Percentiles rank a stretch among this genome's conserved stretches.
Conservation (phyloP, 23 tunicate species). For the Ascidia mentula region DNA sequence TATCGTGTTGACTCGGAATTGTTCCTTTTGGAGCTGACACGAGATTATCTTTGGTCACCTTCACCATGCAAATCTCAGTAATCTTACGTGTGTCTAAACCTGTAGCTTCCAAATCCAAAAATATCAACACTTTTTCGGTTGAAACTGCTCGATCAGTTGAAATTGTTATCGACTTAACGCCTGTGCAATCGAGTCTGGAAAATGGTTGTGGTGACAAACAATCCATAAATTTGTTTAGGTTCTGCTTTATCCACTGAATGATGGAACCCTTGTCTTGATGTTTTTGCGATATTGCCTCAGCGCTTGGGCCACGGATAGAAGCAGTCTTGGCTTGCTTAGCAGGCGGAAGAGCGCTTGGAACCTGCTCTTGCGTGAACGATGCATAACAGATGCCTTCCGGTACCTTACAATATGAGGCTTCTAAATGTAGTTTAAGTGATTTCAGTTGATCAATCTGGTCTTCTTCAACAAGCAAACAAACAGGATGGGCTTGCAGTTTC, state of each 20-base stretch:
- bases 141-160: not conserved
- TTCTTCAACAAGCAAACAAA: not conserved
- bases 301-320: not conserved
- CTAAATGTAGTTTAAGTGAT: not conserved
- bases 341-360: too few relatives aligned
- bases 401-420: not conserved
- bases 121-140: not conserved
- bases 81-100: not conserved
- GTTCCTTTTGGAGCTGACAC: not conserved
- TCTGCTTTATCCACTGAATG: not conserved
- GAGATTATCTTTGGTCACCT: not conserved
- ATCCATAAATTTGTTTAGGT: not conserved
- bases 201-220: not conserved
- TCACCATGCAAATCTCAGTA: not conserved
- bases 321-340: too few relatives aligned
- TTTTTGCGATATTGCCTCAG: too few relatives aligned
- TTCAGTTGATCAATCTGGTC: not conserved
- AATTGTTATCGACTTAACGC: not conserved
- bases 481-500: not conserved
- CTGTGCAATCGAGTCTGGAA: not conserved
- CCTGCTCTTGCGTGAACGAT: too few relatives aligned
- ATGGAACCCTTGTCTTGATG: not conserved
- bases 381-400: not conserved
- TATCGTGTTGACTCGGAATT: not conserved
- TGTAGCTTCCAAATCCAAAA: not conserved